phyloP scores from a whole-genome alignment of 2,797 vertebrate species.

The Pseudochromis fuscus region DNA sequence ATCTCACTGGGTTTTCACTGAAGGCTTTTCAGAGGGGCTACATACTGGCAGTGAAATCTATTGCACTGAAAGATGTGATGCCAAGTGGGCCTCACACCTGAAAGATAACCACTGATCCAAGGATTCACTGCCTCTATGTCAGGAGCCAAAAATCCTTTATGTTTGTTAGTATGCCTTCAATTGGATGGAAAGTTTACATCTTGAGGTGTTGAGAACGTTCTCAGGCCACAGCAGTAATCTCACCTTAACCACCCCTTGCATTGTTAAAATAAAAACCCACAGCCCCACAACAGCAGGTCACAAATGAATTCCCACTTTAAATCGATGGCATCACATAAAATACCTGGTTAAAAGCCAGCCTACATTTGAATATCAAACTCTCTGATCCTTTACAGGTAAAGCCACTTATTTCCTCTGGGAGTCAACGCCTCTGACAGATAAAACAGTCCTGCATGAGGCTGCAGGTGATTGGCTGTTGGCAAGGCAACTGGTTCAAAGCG shows the following conservation, averaged over 20 bases:
- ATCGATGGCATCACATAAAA: slow-evolving; percentile 23
- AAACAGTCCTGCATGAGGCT: slow-evolving; percentile 55
- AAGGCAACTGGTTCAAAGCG: slow-evolving; percentile 65
- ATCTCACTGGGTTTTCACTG: slow-evolving; percentile 44
- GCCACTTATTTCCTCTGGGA: slow-evolving; percentile 62
- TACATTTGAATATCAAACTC: slow-evolving; percentile 42
- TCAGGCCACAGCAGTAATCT: background rate
- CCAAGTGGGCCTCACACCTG: slow-evolving; percentile 59
- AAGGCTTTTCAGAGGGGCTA: slow-evolving; percentile 50
- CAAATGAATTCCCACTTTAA: slow-evolving; percentile 18
- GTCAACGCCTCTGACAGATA: slow-evolving; percentile 55
- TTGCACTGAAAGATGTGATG: slow-evolving; percentile 46
- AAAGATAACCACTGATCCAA: slow-evolving; percentile 49
- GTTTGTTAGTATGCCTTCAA: slow-evolving; percentile 24
- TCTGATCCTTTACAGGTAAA: slow-evolving; percentile 54
- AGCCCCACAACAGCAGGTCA: background rate
- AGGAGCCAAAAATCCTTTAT: slow-evolving; percentile 21
- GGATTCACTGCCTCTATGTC: slow-evolving; percentile 34
- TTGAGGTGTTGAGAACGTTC: slow-evolving; percentile 8
- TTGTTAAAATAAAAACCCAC: slow-evolving; percentile 9
- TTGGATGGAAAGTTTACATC: background rate
- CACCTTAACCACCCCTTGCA: background rate
- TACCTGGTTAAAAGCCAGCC: slow-evolving; percentile 19
- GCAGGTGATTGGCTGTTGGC: slow-evolving; percentile 66
- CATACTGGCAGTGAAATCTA: slow-evolving; percentile 49